Conservation (phyloP, 2,797 vertebrate species). For the Luscinia luscinia region DNA sequence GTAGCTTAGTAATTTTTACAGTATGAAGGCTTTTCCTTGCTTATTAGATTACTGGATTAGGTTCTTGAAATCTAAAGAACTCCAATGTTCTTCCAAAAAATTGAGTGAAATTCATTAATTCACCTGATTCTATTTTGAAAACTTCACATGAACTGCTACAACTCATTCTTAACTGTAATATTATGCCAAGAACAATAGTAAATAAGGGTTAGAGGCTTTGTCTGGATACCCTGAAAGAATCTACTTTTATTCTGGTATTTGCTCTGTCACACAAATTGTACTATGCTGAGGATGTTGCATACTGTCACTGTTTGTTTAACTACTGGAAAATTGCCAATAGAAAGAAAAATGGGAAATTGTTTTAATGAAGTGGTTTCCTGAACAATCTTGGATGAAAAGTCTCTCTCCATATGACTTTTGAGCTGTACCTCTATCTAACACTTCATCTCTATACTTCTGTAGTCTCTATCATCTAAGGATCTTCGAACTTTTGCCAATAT, state of each 20-base stretch:
- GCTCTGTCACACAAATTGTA: background rate
- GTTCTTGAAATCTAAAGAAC: background rate
- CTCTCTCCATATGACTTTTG: background rate
- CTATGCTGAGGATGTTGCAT: slow-evolving; percentile 9
- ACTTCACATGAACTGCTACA: background rate
- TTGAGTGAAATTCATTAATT: background rate
- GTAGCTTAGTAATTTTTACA: background rate
- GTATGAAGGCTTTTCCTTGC: background rate
- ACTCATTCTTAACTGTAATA: background rate
- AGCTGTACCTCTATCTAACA: background rate
- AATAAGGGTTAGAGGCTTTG: background rate
- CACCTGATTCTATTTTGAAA: background rate
- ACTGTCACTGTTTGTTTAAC: slow-evolving; percentile 19
- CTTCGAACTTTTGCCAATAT: background rate
- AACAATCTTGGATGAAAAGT: background rate
- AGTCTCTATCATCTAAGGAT: background rate
- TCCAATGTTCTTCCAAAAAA: background rate
- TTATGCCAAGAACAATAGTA: background rate
- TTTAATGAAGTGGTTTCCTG: slow-evolving; percentile 18
- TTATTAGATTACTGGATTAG: slow-evolving; percentile 10
- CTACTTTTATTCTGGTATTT: background rate
- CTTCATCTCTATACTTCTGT: background rate
- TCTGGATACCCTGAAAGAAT: background rate
- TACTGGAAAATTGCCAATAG: background rate
- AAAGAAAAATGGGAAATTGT: slow-evolving; percentile 34